phyloP scores from a whole-genome alignment of 2,113 vertebrate genomes.

The Mellivora capensis region DNA sequence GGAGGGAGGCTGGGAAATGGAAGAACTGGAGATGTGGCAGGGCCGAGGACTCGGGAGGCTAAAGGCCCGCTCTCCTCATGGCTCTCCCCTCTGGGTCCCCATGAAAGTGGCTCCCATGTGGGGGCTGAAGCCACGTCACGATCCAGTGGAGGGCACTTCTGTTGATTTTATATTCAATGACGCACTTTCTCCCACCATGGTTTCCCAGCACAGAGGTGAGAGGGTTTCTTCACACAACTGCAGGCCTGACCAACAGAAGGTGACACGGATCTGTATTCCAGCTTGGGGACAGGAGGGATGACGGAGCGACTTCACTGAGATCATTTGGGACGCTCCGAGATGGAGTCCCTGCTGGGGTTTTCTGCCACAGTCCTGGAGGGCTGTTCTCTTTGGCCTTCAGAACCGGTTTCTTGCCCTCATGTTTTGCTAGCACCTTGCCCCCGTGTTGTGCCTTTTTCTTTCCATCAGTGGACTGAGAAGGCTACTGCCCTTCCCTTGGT shows the following conservation, averaged over 20 bases:
- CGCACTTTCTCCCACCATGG: neutral
- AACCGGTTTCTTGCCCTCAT: neutral
- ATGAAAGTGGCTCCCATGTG: accelerated
- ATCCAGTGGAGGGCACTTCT: neutral
- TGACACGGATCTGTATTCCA: neutral
- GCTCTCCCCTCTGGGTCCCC: accelerated
- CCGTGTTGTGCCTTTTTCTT: too few species aligned
- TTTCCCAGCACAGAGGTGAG: neutral
- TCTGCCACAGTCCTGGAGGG: neutral
- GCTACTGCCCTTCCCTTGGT: neutral
- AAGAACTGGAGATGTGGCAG: too few species aligned
- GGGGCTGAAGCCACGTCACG: accelerated
- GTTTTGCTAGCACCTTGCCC: neutral
- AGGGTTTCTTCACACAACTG: neutral
- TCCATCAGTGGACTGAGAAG: accelerated
- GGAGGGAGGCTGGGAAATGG: neutral
- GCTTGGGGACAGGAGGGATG: neutral
- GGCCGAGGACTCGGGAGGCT: too few species aligned
- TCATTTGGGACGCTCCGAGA: neutral
- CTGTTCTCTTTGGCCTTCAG: neutral
- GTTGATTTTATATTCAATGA: neutral
- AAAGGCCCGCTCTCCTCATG: accelerated
- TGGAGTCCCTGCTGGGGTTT: neutral
- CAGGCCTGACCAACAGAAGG: neutral
- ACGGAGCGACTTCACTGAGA: neutral